These are phyloP conservation scores for Piezodorus guildinii DNA, from an alignment of 1,140 invertebrate genomes.

Conservation along the genomic window DNA sequence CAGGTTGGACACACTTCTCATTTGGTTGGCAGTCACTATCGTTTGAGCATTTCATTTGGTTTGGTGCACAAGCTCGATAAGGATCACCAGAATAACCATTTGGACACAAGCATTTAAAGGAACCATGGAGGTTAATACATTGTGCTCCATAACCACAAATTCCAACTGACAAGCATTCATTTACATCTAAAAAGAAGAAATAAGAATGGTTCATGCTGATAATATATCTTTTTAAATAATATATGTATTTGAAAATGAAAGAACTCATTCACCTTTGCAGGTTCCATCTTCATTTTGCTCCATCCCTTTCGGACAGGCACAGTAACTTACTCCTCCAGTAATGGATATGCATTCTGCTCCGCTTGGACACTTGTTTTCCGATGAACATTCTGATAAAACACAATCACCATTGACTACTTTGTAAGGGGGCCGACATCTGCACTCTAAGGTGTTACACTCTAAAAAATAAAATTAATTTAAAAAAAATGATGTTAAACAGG, in stretches of 20 bases:
- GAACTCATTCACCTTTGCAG: slow-evolving; percentile 44
- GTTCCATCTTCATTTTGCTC: slow-evolving; percentile 57
- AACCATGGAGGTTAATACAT: slow-evolving; percentile 68
- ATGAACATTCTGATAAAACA: slow-evolving; percentile 69
- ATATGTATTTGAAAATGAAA: background rate
- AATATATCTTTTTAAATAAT: background rate
- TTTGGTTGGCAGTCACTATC: slow-evolving; percentile 74
- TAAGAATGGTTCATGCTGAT: background rate
- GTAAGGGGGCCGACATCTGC: slow-evolving; percentile 76
- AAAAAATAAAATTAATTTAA: slow-evolving; percentile 21
- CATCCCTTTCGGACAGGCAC: slow-evolving; percentile 73
- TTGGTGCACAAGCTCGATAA: slow-evolving; percentile 57
- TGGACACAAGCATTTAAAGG: slow-evolving; percentile 70
- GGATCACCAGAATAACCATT: slow-evolving; percentile 52
- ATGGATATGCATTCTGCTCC: slow-evolving; percentile 81
- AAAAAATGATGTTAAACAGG: too few relatives aligned
- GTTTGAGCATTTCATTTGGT: slow-evolving; percentile 63
- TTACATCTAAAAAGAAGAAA: slow-evolving; percentile 44
- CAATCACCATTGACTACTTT: slow-evolving; percentile 69
- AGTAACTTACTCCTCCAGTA: slow-evolving; percentile 78
- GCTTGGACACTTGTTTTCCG: slow-evolving; percentile 59
- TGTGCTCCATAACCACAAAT: slow-evolving; percentile 75
- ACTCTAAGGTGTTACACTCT: slow-evolving; percentile 70
- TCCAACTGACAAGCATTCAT: slow-evolving; percentile 66
- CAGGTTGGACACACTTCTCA: slow-evolving; percentile 81